Evolutionary conservation across 92 coral and sea anemone species (phyloP), one percentile per base, ranked within the genome.

Genomic region (Scolanthus callimorphus): DNA sequence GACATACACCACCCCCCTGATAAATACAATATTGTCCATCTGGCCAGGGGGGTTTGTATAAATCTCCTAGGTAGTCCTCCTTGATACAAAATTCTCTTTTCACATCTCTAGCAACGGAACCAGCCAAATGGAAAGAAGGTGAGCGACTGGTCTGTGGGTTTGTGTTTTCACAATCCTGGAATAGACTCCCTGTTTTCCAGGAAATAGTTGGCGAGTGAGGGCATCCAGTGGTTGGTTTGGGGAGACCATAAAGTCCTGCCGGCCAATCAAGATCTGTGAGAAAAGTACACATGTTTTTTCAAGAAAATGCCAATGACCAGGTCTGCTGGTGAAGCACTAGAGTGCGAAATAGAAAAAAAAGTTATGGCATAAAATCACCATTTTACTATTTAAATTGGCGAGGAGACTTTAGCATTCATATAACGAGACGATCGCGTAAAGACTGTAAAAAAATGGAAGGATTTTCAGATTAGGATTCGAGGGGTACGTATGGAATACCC

Each of bases 21-120:
- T 75, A 82, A 39, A 82, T 59, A 38, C 89, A 82, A 57, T 76
- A 82, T n/a, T 69, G 75, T 8, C 89, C 89, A 29, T 27, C 57
- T 2, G 89, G 83, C 89, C 89, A 82, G 57, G 75, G 76, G 30
- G 74, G 83, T 27, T 60, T 62, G 0, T 55, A 20, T 17, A 13
- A 30, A 24, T 63, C 62, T 22, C 63, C 73, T 3, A 73, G 30
- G 0, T 69, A 62, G 37, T 68, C 74, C 2, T 29, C 44, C 75
- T 85, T 85, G 51, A 85, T 81, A 21, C 91, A 85, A 63, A 85
- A 85, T 56, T 82, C 76, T 54, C 82, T 59, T 37, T 80, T 58
- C 19, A 85, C 70, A 26, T 80, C 84, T 4, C 25, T 59, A 1
- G 27, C 28, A 3, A 85, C 79, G n/a, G 44, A 66, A 39, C 84